These are phyloP conservation scores for Mus caroli DNA, from an alignment of 2,797 vertebrate species.

Conservation along the genomic window DNA sequence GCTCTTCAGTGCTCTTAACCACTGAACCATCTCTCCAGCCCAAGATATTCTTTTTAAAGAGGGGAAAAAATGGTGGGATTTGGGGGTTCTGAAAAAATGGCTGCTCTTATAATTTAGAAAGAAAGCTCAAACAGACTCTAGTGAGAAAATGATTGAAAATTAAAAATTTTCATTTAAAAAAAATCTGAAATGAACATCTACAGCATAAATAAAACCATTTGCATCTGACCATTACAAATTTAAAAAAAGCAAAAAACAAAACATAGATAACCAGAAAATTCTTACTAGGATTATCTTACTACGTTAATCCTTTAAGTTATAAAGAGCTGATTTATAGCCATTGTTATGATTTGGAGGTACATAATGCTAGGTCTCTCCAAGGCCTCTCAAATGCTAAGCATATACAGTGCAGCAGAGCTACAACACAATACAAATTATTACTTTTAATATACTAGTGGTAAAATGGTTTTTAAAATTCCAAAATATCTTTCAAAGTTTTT, in stretches of 20 bases:
- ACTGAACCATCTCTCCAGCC: too few species aligned
- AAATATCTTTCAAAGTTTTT: constrained; percentile 47
- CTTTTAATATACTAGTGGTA: background rate
- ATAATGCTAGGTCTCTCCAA: background rate
- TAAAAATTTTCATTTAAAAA: background rate
- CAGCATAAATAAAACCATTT: constrained; percentile 40
- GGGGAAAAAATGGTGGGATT: background rate
- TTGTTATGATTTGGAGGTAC: background rate
- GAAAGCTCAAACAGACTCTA: background rate
- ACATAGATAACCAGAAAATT: background rate
- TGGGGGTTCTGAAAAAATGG: background rate
- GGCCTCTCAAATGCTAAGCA: background rate
- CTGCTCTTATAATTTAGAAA: constrained; percentile 30
- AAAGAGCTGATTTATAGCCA: constrained; percentile 19
- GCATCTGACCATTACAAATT: background rate
- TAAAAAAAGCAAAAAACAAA: background rate
- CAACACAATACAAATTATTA: background rate
- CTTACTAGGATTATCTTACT: background rate
- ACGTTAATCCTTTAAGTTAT: constrained; percentile 43
- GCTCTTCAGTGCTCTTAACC: too few species aligned
- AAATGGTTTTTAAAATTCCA: background rate
- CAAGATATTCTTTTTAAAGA: background rate
- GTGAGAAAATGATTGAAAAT: background rate
- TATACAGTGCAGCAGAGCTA: background rate
- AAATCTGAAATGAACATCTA: background rate